Evolutionary conservation across 1,140 invertebrate species (phyloP).

Genomic region (Oncopeltus fasciatus): DNA sequence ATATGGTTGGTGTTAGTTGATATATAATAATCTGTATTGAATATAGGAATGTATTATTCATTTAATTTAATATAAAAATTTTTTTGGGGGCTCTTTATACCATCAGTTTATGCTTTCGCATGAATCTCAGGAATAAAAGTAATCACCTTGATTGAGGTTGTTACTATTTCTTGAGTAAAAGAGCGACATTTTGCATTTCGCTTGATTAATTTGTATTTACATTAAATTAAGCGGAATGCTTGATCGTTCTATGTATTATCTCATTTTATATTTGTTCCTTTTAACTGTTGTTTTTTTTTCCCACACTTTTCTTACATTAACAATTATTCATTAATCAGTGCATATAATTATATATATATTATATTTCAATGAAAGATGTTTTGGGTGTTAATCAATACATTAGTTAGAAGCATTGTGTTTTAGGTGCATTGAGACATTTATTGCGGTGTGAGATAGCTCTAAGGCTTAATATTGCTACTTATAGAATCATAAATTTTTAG

Average conservation of each 20-base stretch:
- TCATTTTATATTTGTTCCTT: not conserved
- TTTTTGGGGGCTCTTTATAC: not conserved
- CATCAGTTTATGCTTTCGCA: not conserved
- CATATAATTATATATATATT: conserved; percentile 4
- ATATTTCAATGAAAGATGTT: conserved; percentile 13
- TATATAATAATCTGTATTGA: not conserved
- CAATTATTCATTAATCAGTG: not conserved
- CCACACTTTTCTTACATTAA: not conserved
- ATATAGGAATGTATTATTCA: not conserved
- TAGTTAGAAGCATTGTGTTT: conserved; percentile 19
- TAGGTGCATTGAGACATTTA: conserved; percentile 16
- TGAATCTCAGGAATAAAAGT: not conserved
- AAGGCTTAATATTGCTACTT: not conserved
- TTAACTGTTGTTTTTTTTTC: conserved; percentile 2
- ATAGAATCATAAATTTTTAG: not conserved
- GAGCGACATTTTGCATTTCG: conserved; percentile 7
- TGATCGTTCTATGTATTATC: not conserved
- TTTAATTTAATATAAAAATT: not conserved
- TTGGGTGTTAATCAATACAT: conserved; percentile 19
- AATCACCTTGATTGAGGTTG: not conserved
- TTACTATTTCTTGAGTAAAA: not conserved
- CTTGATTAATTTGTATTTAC: not conserved
- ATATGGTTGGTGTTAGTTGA: conserved; percentile 7
- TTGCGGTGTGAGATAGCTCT: not conserved
- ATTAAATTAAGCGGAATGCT: not conserved